Conservation (phyloP, 2,797 vertebrate genomes). For the Catharus ustulatus region DNA sequence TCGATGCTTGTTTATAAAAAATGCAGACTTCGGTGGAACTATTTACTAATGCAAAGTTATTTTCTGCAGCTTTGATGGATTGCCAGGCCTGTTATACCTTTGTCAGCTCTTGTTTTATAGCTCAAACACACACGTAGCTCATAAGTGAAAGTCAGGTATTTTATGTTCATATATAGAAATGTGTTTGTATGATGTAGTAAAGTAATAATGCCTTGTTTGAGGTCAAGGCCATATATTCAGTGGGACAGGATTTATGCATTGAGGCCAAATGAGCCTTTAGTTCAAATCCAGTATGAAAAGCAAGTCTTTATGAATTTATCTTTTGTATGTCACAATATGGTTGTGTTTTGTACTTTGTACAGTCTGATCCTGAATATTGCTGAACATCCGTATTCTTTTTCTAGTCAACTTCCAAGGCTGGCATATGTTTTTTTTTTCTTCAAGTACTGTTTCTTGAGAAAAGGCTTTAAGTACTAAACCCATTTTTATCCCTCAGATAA, state of each 20-base stretch:
- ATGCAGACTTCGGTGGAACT: not conserved
- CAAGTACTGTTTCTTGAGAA: conserved; percentile 26
- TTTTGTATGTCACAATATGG: not conserved
- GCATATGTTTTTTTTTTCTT: not conserved
- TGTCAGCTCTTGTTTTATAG: conserved; percentile 2
- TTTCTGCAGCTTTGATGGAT: not conserved
- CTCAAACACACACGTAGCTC: not conserved
- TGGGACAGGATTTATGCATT: conserved; percentile 29
- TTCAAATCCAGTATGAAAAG: conserved; percentile 24
- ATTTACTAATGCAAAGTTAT: not conserved
- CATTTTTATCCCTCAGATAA: not conserved
- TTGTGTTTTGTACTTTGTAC: not conserved
- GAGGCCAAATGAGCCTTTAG: conserved; percentile 2
- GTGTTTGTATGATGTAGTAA: not conserved
- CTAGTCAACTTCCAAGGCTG: conserved; percentile 5
- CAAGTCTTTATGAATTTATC: not conserved
- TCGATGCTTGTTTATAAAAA: not conserved
- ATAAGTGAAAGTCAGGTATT: not conserved
- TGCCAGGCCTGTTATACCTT: not conserved
- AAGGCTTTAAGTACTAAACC: conserved; percentile 8
- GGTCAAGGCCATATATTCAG: not conserved
- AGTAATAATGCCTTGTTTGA: conserved; percentile 23
- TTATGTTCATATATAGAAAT: not conserved
- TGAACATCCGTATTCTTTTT: not conserved
- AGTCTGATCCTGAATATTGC: conserved; percentile 3